Evolutionary conservation across 2,797 vertebrate genomes (phyloP).

Genomic region (Esox masquinongy): DNA sequence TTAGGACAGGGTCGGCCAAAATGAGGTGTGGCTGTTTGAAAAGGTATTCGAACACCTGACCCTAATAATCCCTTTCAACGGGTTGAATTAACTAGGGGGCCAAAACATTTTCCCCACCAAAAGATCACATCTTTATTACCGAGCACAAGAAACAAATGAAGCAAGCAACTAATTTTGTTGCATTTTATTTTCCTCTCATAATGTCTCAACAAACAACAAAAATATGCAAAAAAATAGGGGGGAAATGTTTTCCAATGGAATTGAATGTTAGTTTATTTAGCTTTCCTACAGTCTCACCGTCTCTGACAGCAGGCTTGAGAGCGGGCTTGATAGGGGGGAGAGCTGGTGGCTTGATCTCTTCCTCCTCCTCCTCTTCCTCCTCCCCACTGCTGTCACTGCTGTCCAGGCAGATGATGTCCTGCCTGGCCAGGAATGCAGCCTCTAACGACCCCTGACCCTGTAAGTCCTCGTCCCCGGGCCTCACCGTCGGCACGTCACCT

Average conservation of each 20-base stretch:
- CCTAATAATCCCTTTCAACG: too few relatives aligned
- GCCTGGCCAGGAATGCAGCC: conserved; percentile 74
- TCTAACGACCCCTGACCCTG: conserved; percentile 76
- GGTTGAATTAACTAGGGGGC: too few relatives aligned
- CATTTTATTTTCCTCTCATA: neutral
- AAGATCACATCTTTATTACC: too few relatives aligned
- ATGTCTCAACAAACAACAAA: too few relatives aligned
- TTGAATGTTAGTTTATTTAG: neutral
- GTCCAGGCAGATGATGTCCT: conserved; percentile 96
- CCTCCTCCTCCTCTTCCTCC: conserved; percentile 70
- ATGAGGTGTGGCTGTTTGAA: too few relatives aligned
- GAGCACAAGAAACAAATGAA: too few relatives aligned
- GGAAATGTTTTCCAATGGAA: too few relatives aligned
- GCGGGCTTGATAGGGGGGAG: neutral
- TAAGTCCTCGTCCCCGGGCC: conserved; percentile 82
- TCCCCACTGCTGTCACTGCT: conserved; percentile 85
- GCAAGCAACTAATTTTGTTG: neutral
- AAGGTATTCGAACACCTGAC: too few relatives aligned
- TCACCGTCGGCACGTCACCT: conserved; percentile 81
- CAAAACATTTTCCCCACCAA: too few relatives aligned
- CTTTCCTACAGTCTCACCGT: conserved; percentile 45
- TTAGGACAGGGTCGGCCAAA: too few relatives aligned
- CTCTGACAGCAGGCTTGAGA: conserved; percentile 49
- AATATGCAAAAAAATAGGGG: too few relatives aligned
- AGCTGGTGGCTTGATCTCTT: conserved; percentile 37